Evolutionary conservation across 2,888 invertebrate genomes (phyloP), one percentile per base, ranked within the genome.

Genomic region (Morinoia aosen): DNA sequence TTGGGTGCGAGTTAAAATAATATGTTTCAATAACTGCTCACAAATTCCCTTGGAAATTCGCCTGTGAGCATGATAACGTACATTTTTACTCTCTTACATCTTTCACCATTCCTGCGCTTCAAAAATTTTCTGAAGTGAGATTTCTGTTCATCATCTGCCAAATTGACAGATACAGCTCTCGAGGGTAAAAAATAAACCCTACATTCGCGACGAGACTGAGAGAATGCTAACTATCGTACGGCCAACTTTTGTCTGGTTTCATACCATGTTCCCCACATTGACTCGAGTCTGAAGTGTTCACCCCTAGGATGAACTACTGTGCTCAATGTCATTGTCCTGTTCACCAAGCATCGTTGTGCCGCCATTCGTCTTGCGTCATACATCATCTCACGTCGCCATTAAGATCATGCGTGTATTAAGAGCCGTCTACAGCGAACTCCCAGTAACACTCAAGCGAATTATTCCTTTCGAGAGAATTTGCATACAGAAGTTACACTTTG

Each of bases 371-470:
- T 48, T 57, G 57, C 93, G n/a, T 90, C 56, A 33, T 93, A 39
- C 93, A 93, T 93, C 93, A 93, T 93, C 33, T 8, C 90, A 33
- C 93, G 93, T 93, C 93, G 93, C 93, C 93, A 93, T 93, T 93
- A 93, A 93, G 93, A 39, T 93, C 93, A 93, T 93, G 58, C 57
- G 56, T 57, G 93, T 93, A 93, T 93, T 93, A 93, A 57, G 93
- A 25, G 93, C 93, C n/a, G 57, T 93, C 93, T 93, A 93, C 19
- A 16, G 93, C 25, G 93, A 93, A 93, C 93, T 93, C 93, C 48
- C 93, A 93, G 58, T 57, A 48, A 93, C 93, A 93, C 56, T 93
- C 57, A 33, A 48, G 93, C 57, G 58, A 93, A 93, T 93, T 93
- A 57, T 93, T 93, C 93, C 12, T 93, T 57, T 93, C 93, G 33